Evolutionary conservation across 2,888 invertebrate species (phyloP), one percentile per base, ranked within the genome.

Genomic region (Venustoraphidia nigricollis): DNA sequence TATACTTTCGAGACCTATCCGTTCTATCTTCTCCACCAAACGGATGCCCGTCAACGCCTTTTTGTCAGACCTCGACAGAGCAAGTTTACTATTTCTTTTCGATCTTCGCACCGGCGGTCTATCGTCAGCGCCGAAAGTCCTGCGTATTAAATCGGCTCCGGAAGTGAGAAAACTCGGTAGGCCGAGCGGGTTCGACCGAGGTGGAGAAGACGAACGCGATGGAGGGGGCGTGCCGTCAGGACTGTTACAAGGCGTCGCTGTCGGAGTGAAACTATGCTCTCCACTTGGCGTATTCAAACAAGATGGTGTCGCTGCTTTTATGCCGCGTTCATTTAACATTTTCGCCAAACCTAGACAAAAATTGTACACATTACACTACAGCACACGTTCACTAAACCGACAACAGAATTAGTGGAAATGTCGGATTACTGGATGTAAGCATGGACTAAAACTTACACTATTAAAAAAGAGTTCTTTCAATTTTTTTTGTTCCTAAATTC

Each of bases 181-280:
- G 48, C 72, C 67, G 66, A 3, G 66, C 65, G 42, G 61, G 56
- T n/a, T 60, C 60, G 13, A 71, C 6, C 27, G 73, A 11, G 75
- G 72, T 9, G 81, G 81, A 1, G 81, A 80, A 10, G 69, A 69
- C 43, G 72, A 66, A 39, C 73, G 61, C 1, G 73, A 69, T 1
- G 68, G 65, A 1, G 75, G 73, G 1, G 81, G 81, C 35, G 79
- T 66, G 39, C 77, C 77, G 56, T 82, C 79, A 2, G 90, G 90
- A 60, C 87, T 88, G 65, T 91, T 91, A 60, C 86, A 85, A 2
- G 91, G 91, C 8, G 91, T 91, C 8, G 88, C 88, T 1, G 90
- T 90, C 4, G 89, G 86, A 8, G 85, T 76, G 64, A 75, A 88
- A 60, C 73, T 79, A 53, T 75, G 74, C 2, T 71, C 69, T 34